Base-by-base conservation (phyloP, 2,888 invertebrate species). In the Blastobasis adustella region DNA sequence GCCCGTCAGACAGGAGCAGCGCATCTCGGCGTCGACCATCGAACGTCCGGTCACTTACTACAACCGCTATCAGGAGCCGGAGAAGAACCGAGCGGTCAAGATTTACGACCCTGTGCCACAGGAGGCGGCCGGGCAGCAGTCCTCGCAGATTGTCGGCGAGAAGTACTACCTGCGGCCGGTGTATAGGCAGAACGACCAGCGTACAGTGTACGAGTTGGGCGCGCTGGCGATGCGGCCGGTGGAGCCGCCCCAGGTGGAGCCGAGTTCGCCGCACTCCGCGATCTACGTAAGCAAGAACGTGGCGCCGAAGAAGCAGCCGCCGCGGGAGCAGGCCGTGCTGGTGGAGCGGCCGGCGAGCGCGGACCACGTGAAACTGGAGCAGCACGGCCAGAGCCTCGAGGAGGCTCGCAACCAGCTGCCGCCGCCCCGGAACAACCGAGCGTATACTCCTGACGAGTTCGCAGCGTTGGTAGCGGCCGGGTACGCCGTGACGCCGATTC, bases 401-500 rank as follows among this genome's bases (percentile, higher is more conserved):
- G 81, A 83, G 5, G 84, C 79, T 53, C 67, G 86, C 53, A 71
- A 82, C 0, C 81, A 76, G n/a, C 65, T 89, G 49, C 89, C 89
- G 50, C 89, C 89, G 1, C 89, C 89, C 6, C 88, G 75, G 56
- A 89, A 89, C 52, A 87, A 84, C 56, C 88, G 82, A 57, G 89
- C 89, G 2, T 89, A 89, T 53, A 89, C 89, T 49, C 89, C 87
- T 52, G 89, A 89, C 52, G 89, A 89, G 58, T 89, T 89, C 53
- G 80, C 81, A 23, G 89, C 87, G 9, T 69, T 89, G 54, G 76
- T 89, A 44, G 88, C 83, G 8, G 89, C 89, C 53, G 89, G 89
- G 0, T 89, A 89, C 56, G 73, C 89, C 2, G 89, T 89, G 1
- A 89, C 89, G 4, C 89, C 89, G 40, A 75, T 89, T 43, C 89